Percentiles rank a stretch among this genome's conserved stretches.
Evolutionary conservation across 2,888 invertebrate genomes (phyloP).

Genomic region (Ametastegia equiseti): DNA sequence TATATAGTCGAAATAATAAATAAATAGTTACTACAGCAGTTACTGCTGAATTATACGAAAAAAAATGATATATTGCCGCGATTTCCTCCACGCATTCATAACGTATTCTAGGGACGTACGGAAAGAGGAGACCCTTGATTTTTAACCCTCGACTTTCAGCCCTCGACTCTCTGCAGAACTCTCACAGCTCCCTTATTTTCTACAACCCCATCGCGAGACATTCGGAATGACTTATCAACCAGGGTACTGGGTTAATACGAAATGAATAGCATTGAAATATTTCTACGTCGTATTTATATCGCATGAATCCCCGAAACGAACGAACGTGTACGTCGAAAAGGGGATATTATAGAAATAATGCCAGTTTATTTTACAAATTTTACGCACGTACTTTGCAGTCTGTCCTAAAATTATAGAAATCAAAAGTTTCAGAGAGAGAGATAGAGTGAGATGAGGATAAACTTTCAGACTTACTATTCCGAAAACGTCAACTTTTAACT

Average conservation of each 20-base stretch:
- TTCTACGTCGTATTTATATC: slow-evolving; percentile 48
- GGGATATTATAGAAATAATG: slow-evolving; percentile 12
- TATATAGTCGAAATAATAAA: slow-evolving; percentile 37
- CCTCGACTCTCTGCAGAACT: slow-evolving; percentile 13
- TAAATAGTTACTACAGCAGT: slow-evolving; percentile 28
- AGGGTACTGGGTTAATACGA: slow-evolving; percentile 47
- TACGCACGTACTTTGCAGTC: slow-evolving; percentile 44
- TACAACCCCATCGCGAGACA: slow-evolving; percentile 46
- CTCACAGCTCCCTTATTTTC: slow-evolving; percentile 17
- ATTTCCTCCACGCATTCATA: slow-evolving; percentile 35
- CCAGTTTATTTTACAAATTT: slow-evolving; percentile 48
- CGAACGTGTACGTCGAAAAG: background rate
- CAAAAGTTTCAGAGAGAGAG: slow-evolving; percentile 34
- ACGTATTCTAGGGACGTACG: slow-evolving; percentile 48
- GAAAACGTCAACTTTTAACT: slow-evolving; percentile 41
- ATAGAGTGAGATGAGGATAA: slow-evolving; percentile 18
- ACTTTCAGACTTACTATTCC: slow-evolving; percentile 42
- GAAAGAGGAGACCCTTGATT: slow-evolving; percentile 49
- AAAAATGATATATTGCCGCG: slow-evolving; percentile 36
- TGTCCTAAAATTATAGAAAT: slow-evolving; percentile 48
- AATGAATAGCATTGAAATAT: slow-evolving; percentile 47
- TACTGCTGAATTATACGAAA: slow-evolving; percentile 44
- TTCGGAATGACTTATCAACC: slow-evolving; percentile 50
- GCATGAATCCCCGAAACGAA: slow-evolving; percentile 26
- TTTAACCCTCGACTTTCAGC: slow-evolving; percentile 46